These are phyloP conservation scores for Drosophila pseudotalamancana DNA, from an alignment of 2,888 invertebrate genomes.

Conservation along the genomic window DNA sequence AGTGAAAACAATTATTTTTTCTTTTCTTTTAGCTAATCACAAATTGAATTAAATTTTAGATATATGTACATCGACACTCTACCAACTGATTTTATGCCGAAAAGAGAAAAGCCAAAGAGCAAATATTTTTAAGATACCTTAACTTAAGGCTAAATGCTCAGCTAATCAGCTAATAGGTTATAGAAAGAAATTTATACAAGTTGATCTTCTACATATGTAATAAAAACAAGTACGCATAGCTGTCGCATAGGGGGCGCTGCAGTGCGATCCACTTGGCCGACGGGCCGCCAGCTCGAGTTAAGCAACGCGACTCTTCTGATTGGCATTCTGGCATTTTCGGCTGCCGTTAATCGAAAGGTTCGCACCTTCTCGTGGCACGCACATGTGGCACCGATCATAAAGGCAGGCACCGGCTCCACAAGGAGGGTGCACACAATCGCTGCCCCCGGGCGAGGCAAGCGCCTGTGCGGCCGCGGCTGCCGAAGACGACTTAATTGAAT, in stretches of 20 bases:
- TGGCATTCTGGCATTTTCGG: conserved; percentile 54
- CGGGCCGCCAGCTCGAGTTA: conserved; percentile 5
- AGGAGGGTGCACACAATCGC: conserved; percentile 19
- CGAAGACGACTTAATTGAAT: conserved; percentile 70
- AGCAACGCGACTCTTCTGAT: conserved; percentile 26
- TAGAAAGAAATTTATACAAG: too few relatives aligned
- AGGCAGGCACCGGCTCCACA: background rate
- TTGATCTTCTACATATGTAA: too few relatives aligned
- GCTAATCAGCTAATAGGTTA: too few relatives aligned
- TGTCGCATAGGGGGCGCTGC: conserved; percentile 3
- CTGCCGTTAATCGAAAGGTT: conserved; percentile 43
- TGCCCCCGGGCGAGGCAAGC: conserved; percentile 23
- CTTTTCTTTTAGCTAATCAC: too few relatives aligned
- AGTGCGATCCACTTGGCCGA: background rate
- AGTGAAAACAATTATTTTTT: too few relatives aligned
- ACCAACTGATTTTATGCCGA: too few relatives aligned
- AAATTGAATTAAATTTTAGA: too few relatives aligned
- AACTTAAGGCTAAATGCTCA: too few relatives aligned
- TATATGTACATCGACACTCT: too few relatives aligned
- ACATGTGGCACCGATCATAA: conserved; percentile 23
- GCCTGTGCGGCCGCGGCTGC: background rate
- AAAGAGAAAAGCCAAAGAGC: too few relatives aligned
- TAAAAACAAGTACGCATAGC: too few relatives aligned
- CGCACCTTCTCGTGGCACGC: conserved; percentile 45
- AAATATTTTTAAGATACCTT: too few relatives aligned